Evolutionary conservation across 2,113 vertebrate species (phyloP).

Genomic region (Antechinus stuartii): DNA sequence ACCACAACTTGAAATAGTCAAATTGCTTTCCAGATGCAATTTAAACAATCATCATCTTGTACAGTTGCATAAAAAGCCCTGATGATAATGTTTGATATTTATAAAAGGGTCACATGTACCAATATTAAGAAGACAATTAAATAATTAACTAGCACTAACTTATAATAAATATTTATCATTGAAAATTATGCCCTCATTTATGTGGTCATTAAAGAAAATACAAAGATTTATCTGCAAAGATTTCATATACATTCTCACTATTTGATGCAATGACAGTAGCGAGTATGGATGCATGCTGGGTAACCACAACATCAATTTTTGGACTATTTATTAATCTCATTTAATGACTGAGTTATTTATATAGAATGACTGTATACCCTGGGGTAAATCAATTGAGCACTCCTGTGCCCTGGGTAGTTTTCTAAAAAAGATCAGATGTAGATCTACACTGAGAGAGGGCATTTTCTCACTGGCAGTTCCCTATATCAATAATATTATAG

Average conservation of each 20-base stretch:
- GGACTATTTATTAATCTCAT: neutral
- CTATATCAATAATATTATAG: neutral
- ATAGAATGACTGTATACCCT: neutral
- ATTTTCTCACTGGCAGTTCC: neutral
- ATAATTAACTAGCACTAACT: neutral
- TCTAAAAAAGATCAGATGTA: neutral
- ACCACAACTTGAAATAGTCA: neutral
- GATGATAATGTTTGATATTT: conserved; percentile 4
- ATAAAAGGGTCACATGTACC: neutral
- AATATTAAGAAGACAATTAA: neutral
- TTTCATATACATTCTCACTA: neutral
- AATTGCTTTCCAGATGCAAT: conserved; percentile 36
- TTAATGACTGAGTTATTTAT: neutral
- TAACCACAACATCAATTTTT: neutral
- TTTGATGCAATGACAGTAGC: neutral
- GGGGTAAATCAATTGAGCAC: neutral
- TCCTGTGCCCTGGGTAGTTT: neutral
- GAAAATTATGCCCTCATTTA: neutral
- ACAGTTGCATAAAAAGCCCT: neutral
- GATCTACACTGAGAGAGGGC: neutral
- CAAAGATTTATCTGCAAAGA: neutral
- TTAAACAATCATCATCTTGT: neutral
- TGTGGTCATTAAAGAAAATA: neutral
- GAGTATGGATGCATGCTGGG: neutral
- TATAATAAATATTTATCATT: neutral